These are phyloP conservation scores for Cephalotes varians DNA, from an alignment of 2,888 invertebrate species.

Conservation along the genomic window DNA sequence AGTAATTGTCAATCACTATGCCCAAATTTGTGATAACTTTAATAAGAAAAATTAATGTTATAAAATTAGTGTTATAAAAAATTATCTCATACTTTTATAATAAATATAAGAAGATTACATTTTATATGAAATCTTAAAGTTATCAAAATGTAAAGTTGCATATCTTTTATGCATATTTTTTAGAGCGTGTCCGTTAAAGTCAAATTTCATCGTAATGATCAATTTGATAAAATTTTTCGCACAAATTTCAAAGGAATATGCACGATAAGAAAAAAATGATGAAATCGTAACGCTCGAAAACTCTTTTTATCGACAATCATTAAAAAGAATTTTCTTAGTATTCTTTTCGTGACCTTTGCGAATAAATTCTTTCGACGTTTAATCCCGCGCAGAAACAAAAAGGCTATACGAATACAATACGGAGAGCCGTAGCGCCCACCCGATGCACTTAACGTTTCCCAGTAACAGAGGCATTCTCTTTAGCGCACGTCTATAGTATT, in stretches of 20 bases:
- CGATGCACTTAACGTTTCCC: slow-evolving; percentile 80
- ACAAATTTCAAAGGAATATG: not conserved
- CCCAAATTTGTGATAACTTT: not conserved
- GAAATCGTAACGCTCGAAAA: slow-evolving; percentile 21
- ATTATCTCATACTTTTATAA: too few relatives aligned
- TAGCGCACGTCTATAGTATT: slow-evolving; percentile 76
- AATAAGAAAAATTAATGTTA: not conserved
- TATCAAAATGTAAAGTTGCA: not conserved
- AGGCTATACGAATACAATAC: slow-evolving; percentile 69
- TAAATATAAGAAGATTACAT: not conserved
- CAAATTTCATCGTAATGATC: not conserved
- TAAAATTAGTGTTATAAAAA: not conserved
- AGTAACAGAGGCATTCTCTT: slow-evolving; percentile 73
- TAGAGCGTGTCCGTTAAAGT: not conserved
- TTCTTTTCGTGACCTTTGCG: slow-evolving; percentile 39
- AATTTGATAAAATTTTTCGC: not conserved
- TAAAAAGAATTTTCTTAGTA: slow-evolving; percentile 12
- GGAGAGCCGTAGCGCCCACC: slow-evolving; percentile 79
- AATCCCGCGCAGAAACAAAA: slow-evolving; percentile 33
- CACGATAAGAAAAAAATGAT: not conserved
- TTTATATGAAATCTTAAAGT: not conserved
- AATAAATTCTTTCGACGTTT: slow-evolving; percentile 44
- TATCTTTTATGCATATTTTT: not conserved
- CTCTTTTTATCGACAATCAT: slow-evolving; percentile 34
- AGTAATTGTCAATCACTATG: not conserved